phyloP scores from a whole-genome alignment of 1,140 invertebrate species.

The Drosophila simulans region DNA sequence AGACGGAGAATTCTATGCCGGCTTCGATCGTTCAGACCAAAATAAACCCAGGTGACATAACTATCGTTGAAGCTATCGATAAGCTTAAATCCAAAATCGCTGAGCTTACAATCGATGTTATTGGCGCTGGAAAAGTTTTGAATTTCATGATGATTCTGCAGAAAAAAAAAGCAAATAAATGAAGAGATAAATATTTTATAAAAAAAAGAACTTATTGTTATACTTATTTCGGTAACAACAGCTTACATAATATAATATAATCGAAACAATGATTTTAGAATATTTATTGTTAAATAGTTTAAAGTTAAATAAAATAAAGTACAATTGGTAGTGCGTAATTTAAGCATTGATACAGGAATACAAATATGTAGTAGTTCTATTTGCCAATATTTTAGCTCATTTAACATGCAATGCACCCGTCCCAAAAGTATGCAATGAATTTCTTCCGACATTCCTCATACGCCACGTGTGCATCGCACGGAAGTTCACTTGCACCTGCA shows the following conservation, averaged over 20 bases:
- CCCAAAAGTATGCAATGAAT: slow-evolving; percentile 9
- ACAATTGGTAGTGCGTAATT: no score
- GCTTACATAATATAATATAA: no score
- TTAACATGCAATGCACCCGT: not conserved
- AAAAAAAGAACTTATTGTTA: no score
- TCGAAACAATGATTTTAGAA: no score
- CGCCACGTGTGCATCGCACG: slow-evolving; percentile 30
- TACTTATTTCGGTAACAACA: no score
- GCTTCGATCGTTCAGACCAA: slow-evolving; percentile 7
- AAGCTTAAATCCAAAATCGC: not conserved
- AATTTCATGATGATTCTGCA: slow-evolving; percentile 5
- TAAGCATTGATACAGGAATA: no score
- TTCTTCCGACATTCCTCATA: slow-evolving; percentile 28
- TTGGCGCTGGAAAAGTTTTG: not conserved
- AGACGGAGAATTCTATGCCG: not conserved
- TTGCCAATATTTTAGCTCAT: no score
- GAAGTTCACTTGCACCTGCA: not conserved
- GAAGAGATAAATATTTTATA: not conserved
- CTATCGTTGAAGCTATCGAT: slow-evolving; percentile 22
- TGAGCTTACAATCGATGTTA: slow-evolving; percentile 1
- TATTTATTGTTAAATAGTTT: no score
- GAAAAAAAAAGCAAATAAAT: not conserved
- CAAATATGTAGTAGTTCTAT: no score
- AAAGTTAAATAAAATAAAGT: no score
- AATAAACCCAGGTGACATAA: slow-evolving; percentile 6